phyloP scores from a whole-genome alignment of 2,888 invertebrate genomes.

The Chalcosyrphus nemorum region DNA sequence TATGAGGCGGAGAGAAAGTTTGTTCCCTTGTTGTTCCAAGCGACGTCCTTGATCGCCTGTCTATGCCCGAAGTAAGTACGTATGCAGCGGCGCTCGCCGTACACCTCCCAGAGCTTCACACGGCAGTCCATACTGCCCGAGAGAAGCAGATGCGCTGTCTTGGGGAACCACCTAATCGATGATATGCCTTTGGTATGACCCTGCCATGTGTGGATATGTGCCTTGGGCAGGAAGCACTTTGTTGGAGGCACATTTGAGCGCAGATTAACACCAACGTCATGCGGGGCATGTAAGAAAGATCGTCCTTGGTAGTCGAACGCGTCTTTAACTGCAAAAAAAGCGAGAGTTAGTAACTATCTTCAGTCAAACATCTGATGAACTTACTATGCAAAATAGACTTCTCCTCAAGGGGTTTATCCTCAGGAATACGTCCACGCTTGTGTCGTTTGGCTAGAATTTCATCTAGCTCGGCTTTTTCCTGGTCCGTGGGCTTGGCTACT shows the following conservation, averaged over 20 bases:
- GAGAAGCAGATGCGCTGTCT: slow-evolving; percentile 95
- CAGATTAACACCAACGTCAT: slow-evolving; percentile 95
- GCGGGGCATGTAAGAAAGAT: slow-evolving; percentile 95
- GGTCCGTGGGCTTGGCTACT: slow-evolving; percentile 94
- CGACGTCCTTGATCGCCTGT: slow-evolving; percentile 97
- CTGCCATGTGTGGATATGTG: slow-evolving; percentile 97
- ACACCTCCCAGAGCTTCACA: slow-evolving; percentile 99
- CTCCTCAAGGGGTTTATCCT: slow-evolving; percentile 96
- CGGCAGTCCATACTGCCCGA: slow-evolving; percentile 98
- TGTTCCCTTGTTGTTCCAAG: slow-evolving; percentile 96
- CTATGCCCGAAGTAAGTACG: slow-evolving; percentile 98
- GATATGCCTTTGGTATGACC: slow-evolving; percentile 99
- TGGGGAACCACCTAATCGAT: slow-evolving; percentile 96
- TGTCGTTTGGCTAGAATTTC: slow-evolving; percentile 96
- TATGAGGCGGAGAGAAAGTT: slow-evolving; percentile 98
- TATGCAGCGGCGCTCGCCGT: slow-evolving; percentile 95
- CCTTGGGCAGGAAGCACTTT: slow-evolving; percentile 97
- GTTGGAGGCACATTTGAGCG: slow-evolving; percentile 94
- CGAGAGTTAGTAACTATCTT: background rate
- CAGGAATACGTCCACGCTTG: slow-evolving; percentile 92
- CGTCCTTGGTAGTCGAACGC: slow-evolving; percentile 98
- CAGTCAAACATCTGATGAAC: slow-evolving; percentile 77
- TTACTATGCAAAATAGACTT: slow-evolving; percentile 96
- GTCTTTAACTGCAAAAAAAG: slow-evolving; percentile 91
- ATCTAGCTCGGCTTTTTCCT: slow-evolving; percentile 96